Evolutionary conservation across 2,888 invertebrate genomes (phyloP).

Genomic region (Drosophila diplacantha): DNA sequence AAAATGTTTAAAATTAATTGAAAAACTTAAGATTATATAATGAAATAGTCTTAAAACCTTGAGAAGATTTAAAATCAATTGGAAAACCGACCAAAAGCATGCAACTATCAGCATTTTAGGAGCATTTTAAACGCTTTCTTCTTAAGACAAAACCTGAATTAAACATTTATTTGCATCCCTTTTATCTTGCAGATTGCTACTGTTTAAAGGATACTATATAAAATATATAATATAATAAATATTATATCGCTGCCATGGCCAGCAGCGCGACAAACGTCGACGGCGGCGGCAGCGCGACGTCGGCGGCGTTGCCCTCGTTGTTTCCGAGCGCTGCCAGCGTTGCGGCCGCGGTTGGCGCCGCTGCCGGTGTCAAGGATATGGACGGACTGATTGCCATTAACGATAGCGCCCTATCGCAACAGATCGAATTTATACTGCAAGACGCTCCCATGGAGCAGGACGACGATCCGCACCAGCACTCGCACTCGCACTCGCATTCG

Average conservation of each 20-base stretch:
- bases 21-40: background rate
- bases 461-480: constrained; percentile 59
- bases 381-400: constrained; percentile 77
- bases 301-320: constrained; percentile 47
- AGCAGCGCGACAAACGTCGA: constrained; percentile 40
- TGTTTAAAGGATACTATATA: background rate
- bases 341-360: constrained; percentile 30
- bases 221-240: background rate
- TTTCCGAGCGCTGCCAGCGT: constrained; percentile 39
- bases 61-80: background rate
- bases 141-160: background rate
- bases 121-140: background rate
- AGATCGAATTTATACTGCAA: constrained; percentile 78
- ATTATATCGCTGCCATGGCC: constrained; percentile 37
- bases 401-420: constrained; percentile 77
- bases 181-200: background rate
- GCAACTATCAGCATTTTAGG: rapidly evolving
- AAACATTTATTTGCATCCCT: background rate
- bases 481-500: constrained; percentile 44
- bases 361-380: constrained; percentile 67
- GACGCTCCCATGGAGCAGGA: constrained; percentile 77
- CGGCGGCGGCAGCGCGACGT: constrained; percentile 34
- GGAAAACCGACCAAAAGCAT: background rate
- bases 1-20: background rate
- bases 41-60: background rate